Evolutionary conservation across 2,797 vertebrate species (phyloP).

Genomic region (Peromyscus melanophrys): DNA sequence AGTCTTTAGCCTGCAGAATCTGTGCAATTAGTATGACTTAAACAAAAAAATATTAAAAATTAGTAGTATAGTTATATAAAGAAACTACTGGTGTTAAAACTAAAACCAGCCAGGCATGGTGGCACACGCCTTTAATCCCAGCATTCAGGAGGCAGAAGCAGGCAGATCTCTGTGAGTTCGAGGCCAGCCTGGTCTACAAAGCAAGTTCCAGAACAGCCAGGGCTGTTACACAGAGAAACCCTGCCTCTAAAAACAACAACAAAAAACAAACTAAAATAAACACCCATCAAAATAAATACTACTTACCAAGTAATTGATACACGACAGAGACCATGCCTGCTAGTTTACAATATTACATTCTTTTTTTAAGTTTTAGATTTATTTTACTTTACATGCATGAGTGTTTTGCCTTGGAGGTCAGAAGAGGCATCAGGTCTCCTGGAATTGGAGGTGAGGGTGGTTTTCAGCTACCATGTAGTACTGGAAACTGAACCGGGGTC

Average conservation of each 20-base stretch:
- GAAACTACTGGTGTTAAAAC: constrained; percentile 40
- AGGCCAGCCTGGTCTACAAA: too few relatives aligned
- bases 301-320: neutral
- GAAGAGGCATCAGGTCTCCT: neutral
- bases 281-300: constrained; percentile 40
- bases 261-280: too few relatives aligned
- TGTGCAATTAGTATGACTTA: constrained; percentile 5
- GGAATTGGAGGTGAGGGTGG: neutral
- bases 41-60: constrained; percentile 27
- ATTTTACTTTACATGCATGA: neutral
- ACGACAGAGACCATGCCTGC: neutral
- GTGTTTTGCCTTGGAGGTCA: neutral
- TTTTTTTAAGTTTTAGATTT: neutral
- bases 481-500: neutral
- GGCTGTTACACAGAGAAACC: too few relatives aligned
- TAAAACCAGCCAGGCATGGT: neutral
- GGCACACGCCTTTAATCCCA: too few relatives aligned
- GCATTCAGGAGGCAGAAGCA: too few relatives aligned
- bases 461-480: neutral
- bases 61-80: neutral
- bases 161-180: too few relatives aligned
- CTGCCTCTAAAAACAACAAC: too few relatives aligned
- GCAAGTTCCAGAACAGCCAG: too few relatives aligned
- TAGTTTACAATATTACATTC: neutral
- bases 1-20: constrained; percentile 3